These are phyloP conservation scores for Caenorhabditis sp. DNA, from an alignment of 2,888 invertebrate genomes.

Conservation along the genomic window DNA sequence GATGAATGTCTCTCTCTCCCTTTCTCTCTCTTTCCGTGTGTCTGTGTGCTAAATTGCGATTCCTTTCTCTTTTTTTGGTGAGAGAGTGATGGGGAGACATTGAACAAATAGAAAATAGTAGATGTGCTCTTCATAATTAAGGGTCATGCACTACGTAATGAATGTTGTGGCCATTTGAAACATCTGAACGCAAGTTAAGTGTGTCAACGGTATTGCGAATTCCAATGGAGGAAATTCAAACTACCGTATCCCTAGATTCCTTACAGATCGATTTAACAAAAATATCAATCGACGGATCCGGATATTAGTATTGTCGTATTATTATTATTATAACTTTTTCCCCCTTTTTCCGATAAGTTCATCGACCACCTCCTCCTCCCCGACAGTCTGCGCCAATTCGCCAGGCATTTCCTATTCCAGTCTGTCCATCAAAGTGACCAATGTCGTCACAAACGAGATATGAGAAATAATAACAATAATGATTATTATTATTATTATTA, in stretches of 20 bases:
- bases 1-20: conserved; percentile 3
- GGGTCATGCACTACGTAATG: background rate
- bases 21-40: no score
- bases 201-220: no score
- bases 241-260: no score
- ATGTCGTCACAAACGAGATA: conserved; percentile 36
- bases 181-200: no score
- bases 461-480: conserved; percentile 32
- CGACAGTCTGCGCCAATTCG: no score
- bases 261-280: no score
- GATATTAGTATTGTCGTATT: no score
- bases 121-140: background rate
- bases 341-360: conserved; percentile 13
- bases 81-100: conserved; percentile 3
- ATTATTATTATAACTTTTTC: background rate
- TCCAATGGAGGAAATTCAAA: no score
- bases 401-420: conserved; percentile 21
- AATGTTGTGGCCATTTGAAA: background rate
- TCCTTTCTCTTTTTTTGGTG: background rate
- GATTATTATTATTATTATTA: conserved; percentile 48
- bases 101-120: background rate
- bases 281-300: no score
- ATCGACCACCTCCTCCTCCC: conserved; percentile 9
- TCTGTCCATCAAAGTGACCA: conserved; percentile 16
- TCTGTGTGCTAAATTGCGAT: conserved; percentile 8